A percentile compares a stretch with the other conserved stretches of the same genome.
phyloP scores from a whole-genome alignment of 2,797 vertebrate genomes.

The Spatula versicolor region DNA sequence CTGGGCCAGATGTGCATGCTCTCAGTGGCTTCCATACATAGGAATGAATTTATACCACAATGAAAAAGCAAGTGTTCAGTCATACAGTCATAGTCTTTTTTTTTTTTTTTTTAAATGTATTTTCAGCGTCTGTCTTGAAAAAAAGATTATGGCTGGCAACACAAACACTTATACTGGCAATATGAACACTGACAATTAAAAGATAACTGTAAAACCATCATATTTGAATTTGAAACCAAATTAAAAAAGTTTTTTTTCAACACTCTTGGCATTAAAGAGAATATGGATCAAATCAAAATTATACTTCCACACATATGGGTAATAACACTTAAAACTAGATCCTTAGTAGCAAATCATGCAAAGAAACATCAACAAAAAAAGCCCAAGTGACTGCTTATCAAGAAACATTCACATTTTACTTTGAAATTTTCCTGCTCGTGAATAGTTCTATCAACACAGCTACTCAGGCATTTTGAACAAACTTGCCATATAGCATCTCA shows the following conservation, averaged over 20 bases:
- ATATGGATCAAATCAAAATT: constrained; percentile 68
- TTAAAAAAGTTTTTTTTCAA: constrained; percentile 42
- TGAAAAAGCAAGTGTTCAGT: neutral
- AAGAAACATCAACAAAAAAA: constrained; percentile 31
- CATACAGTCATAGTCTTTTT: neutral
- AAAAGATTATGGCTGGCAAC: constrained; percentile 43
- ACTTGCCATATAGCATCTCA: constrained; percentile 13
- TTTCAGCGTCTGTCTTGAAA: constrained; percentile 54
- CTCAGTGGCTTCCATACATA: neutral
- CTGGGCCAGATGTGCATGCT: neutral
- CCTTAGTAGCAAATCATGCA: constrained; percentile 43
- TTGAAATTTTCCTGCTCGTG: constrained; percentile 31
- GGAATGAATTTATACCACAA: neutral
- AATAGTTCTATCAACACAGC: constrained; percentile 57
- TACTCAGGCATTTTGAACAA: constrained; percentile 57
- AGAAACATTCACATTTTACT: constrained; percentile 50
- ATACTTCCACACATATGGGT: constrained; percentile 18
- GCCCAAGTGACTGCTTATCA: constrained; percentile 68
- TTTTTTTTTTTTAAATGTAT: neutral
- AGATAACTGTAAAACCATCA: constrained; percentile 62
- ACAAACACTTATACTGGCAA: constrained; percentile 2
- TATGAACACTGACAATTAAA: constrained; percentile 62
- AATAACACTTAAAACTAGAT: constrained; percentile 71
- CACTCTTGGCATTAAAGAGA: constrained; percentile 66
- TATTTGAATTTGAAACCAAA: constrained; percentile 71